These are phyloP conservation scores for Phylloscopus trochilus DNA, from an alignment of 2,113 vertebrate species.

Conservation along the genomic window DNA sequence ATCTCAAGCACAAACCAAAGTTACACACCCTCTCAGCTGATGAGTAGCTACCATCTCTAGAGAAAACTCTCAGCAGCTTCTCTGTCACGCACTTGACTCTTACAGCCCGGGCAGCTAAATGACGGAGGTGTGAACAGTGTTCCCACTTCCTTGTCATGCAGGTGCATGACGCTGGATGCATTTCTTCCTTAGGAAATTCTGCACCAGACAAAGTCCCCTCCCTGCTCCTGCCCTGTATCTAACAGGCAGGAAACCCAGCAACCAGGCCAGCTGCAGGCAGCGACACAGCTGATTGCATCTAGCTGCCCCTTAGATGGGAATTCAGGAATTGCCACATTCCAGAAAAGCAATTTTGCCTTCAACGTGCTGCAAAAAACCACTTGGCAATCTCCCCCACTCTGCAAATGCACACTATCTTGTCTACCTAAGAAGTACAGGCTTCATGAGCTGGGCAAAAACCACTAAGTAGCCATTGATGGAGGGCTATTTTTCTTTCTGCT, in stretches of 20 bases:
- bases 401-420: not conserved
- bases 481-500: not conserved
- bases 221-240: not conserved
- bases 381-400: not conserved
- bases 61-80: not conserved
- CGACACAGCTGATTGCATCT: not conserved
- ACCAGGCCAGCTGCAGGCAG: not conserved
- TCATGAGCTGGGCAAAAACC: not conserved
- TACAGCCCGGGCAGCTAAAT: not conserved
- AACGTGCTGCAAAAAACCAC: not conserved
- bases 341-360: not conserved
- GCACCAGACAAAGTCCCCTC: accelerated
- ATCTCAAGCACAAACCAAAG: too few relatives aligned
- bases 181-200: not conserved
- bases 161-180: not conserved
- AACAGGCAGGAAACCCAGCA: not conserved
- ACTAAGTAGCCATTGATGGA: not conserved
- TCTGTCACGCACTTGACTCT: not conserved
- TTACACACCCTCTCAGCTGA: not conserved
- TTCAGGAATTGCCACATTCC: constrained; percentile 49
- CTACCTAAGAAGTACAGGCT: not conserved
- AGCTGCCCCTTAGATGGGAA: not conserved
- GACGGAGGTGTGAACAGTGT: not conserved
- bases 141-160: not conserved
- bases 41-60: not conserved